Conservation (phyloP, 2,797 vertebrate species). For the Sorex maritimensis region DNA sequence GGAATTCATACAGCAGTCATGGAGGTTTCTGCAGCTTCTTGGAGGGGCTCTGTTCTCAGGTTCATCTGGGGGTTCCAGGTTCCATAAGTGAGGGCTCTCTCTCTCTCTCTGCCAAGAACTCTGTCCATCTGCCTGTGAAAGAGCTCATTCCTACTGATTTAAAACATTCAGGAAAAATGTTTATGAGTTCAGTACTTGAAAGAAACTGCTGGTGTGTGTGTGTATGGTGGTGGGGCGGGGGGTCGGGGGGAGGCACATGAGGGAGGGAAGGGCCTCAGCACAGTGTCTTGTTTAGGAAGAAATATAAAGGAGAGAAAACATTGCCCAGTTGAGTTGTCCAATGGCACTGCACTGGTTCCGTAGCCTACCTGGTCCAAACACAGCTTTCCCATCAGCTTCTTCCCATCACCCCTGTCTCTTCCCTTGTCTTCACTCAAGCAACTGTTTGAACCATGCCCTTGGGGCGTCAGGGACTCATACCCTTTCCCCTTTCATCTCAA, state of each 20-base stretch:
- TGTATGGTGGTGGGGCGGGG: background rate
- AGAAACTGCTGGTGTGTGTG: background rate
- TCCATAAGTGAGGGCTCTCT: background rate
- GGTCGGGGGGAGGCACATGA: background rate
- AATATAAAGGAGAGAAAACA: background rate
- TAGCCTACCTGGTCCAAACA: no score
- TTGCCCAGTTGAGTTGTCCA: background rate
- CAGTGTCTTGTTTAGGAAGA: background rate
- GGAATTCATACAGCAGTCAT: background rate
- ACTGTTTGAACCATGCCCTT: background rate
- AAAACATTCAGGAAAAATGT: background rate
- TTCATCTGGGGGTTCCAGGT: background rate
- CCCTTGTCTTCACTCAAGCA: background rate
- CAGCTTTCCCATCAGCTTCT: background rate
- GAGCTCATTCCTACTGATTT: background rate
- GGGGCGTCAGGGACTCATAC: accelerated
- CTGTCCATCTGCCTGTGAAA: background rate
- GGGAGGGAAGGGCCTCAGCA: no score
- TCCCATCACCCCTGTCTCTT: background rate
- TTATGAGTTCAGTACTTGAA: background rate
- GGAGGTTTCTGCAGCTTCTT: background rate
- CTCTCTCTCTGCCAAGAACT: no score
- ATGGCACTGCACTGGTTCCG: background rate
- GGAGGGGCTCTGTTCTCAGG: background rate
- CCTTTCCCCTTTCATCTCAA: background rate